These are phyloP conservation scores for Vidua chalybeata DNA, from an alignment of 2,113 vertebrate species.

Conservation along the genomic window DNA sequence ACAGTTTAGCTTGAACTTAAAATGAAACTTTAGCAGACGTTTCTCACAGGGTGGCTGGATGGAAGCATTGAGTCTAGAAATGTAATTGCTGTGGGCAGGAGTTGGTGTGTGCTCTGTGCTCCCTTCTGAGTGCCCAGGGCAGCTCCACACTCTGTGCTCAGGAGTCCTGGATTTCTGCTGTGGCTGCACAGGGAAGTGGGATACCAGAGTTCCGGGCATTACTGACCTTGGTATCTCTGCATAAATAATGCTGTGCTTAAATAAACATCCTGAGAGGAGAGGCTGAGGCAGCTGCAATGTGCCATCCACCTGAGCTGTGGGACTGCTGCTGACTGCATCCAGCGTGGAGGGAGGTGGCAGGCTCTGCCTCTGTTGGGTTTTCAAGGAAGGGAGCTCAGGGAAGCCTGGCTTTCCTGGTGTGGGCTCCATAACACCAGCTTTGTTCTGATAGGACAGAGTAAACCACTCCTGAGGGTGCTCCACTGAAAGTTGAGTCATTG, in stretches of 20 bases:
- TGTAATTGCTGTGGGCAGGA: not conserved
- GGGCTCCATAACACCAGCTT: not conserved
- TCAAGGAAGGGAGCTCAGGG: not conserved
- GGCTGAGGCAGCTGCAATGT: not conserved
- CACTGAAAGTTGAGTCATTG: not conserved
- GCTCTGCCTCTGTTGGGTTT: not conserved
- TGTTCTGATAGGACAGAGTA: not conserved
- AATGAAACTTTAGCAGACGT: not conserved
- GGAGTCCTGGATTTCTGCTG: not conserved
- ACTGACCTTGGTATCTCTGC: not conserved
- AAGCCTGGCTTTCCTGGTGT: not conserved
- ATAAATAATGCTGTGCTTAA: not conserved
- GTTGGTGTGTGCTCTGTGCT: not conserved
- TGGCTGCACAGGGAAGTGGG: not conserved
- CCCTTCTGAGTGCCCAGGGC: not conserved
- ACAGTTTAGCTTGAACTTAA: not conserved
- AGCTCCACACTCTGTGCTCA: accelerated
- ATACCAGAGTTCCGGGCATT: not conserved
- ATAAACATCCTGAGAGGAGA: not conserved
- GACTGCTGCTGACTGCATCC: not conserved
- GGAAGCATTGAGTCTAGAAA: not conserved
- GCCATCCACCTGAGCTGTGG: not conserved
- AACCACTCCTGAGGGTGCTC: not conserved
- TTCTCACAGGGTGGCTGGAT: not conserved
- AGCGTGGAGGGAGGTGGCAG: not conserved